Percentiles rank a stretch among this genome's conserved stretches.
phyloP scores from a whole-genome alignment of 2,888 invertebrate species.

The Nematopogon swammerdamellus region DNA sequence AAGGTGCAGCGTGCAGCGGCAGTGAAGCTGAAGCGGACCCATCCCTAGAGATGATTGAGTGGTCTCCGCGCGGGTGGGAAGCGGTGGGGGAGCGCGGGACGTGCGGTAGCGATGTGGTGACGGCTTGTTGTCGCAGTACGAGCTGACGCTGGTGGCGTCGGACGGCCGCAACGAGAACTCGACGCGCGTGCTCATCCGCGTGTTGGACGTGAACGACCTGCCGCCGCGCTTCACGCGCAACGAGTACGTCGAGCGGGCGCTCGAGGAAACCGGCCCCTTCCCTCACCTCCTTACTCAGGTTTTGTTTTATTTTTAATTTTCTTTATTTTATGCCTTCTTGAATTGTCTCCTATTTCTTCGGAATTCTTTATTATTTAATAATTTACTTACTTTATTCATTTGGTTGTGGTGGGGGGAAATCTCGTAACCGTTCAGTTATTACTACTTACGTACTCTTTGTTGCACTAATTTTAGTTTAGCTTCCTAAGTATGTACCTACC shows the following conservation, averaged over 20 bases:
- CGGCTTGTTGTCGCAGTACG: constrained; percentile 59
- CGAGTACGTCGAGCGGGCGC: constrained; percentile 67
- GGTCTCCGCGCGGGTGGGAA: no score
- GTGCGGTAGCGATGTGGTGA: no score
- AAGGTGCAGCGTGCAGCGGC: neutral
- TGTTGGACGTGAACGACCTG: constrained; percentile 87
- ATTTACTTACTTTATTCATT: neutral
- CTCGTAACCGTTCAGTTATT: no score
- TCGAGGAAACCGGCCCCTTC: constrained; percentile 75
- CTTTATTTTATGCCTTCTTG: constrained; percentile 13
- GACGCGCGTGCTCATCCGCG: constrained; percentile 76
- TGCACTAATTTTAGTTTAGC: no score
- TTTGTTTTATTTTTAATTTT: constrained; percentile 26
- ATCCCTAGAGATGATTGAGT: no score
- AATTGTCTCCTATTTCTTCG: neutral
- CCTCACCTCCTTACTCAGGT: constrained; percentile 72
- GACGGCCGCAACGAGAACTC: constrained; percentile 88
- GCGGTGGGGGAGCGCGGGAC: no score
- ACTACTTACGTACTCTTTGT: no score
- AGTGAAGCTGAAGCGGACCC: no score
- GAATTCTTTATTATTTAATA: neutral
- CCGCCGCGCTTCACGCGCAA: constrained; percentile 77
- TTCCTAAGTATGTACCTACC: no score
- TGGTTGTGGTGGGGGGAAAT: no score
- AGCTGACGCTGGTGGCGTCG: constrained; percentile 84